Conservation (phyloP, 2,797 vertebrate species). For the Paguma larvata region DNA sequence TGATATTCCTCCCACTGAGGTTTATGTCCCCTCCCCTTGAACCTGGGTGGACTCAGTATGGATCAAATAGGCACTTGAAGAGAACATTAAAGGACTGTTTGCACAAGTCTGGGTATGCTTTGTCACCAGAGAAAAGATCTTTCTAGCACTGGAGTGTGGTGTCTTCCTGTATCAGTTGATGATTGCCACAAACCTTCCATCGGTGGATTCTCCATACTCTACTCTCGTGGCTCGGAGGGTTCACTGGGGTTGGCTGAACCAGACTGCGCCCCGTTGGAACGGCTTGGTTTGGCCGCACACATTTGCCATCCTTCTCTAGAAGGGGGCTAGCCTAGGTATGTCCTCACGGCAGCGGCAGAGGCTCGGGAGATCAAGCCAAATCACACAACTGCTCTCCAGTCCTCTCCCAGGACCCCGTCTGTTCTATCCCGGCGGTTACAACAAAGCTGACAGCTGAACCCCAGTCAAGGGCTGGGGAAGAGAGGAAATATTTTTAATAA, state of each 20-base stretch:
- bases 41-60: not conserved
- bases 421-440: not conserved
- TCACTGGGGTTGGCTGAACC: not conserved
- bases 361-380: not conserved
- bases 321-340: too few species aligned
- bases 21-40: not conserved
- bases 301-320: not conserved
- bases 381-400: not conserved
- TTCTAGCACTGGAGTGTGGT: not conserved
- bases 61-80: not conserved
- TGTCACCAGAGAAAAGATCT: not conserved
- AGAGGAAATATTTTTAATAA: not conserved
- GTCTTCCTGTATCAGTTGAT: not conserved
- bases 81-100: not conserved
- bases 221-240: not conserved
- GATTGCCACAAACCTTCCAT: too few species aligned
- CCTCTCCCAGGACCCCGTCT: not conserved
- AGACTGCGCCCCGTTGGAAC: not conserved
- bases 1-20: not conserved
- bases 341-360: not conserved
- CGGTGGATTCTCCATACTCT: fast-evolving
- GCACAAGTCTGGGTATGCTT: not conserved
- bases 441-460: not conserved
- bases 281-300: not conserved
- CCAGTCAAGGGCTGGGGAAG: not conserved